phyloP scores from a whole-genome alignment of 2,797 vertebrate species.

The Spinibarbus caldwelli region DNA sequence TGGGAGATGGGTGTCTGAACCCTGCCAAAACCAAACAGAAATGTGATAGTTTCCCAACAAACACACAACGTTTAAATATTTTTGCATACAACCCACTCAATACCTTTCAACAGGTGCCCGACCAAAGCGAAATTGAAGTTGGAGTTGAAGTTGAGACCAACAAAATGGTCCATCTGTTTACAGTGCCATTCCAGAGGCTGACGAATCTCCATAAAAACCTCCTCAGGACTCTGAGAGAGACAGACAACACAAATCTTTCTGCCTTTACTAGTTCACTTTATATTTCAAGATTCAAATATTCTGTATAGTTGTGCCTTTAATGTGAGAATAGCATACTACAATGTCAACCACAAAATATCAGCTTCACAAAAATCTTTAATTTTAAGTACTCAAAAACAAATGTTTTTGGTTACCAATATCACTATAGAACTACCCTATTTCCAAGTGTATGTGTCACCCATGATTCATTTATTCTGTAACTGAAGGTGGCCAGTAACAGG shows the following conservation, averaged over 20 bases:
- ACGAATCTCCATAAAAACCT: slow-evolving; percentile 97
- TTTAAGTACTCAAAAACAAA: background rate
- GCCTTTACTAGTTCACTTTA: background rate
- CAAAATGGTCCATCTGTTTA: slow-evolving; percentile 99
- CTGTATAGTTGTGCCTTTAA: background rate
- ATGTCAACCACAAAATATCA: background rate
- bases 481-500: background rate
- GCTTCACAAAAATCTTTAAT: background rate
- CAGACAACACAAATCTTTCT: background rate
- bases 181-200: slow-evolving; percentile 97
- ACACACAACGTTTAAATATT: background rate
- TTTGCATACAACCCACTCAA: background rate
- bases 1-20: slow-evolving; percentile 93
- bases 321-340: background rate
- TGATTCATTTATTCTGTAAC: background rate
- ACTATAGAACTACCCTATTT: slow-evolving; percentile 1
- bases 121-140: slow-evolving; percentile 98
- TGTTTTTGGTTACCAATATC: background rate
- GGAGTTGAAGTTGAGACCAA: slow-evolving; percentile 95
- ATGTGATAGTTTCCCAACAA: background rate
- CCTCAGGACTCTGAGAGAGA: slow-evolving; percentile 88
- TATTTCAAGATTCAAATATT: background rate
- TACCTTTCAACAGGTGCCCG: slow-evolving; percentile 96
- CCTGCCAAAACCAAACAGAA: slow-evolving; percentile 67
- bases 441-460: background rate